A percentile compares a stretch with the other conserved stretches of the same genome.
These are phyloP conservation scores for Coleophora flavipennella DNA, from an alignment of 2,888 invertebrate species.

Conservation along the genomic window DNA sequence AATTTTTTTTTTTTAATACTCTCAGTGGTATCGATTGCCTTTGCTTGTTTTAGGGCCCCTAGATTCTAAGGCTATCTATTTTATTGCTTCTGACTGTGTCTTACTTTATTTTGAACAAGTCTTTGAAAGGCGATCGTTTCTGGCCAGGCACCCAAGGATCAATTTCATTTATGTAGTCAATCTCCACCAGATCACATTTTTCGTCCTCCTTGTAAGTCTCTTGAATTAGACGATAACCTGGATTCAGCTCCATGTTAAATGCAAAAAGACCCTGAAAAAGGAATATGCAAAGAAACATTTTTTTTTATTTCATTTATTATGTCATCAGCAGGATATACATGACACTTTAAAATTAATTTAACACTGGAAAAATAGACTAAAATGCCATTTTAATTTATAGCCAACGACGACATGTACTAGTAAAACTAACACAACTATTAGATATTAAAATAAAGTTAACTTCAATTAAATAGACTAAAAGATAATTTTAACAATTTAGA, in stretches of 20 bases:
- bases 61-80: too few species aligned
- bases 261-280: slow-evolving; percentile 61
- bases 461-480: too few species aligned
- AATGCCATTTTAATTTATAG: too few species aligned
- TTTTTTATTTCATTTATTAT: too few species aligned
- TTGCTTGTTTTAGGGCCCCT: too few species aligned
- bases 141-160: slow-evolving; percentile 70
- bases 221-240: slow-evolving; percentile 71
- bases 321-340: not conserved
- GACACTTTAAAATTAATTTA: not conserved
- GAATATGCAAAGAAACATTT: not conserved
- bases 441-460: too few species aligned
- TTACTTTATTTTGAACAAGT: slow-evolving; percentile 71
- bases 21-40: too few species aligned
- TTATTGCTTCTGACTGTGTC: slow-evolving; percentile 7
- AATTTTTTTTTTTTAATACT: too few species aligned
- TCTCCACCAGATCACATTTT: slow-evolving; percentile 74
- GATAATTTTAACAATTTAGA: too few species aligned
- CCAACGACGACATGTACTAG: too few species aligned
- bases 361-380: too few species aligned
- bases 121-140: slow-evolving; percentile 66
- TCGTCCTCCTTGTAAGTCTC: slow-evolving; percentile 74
- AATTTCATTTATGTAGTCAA: slow-evolving; percentile 65
- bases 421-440: too few species aligned
- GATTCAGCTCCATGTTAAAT: slow-evolving; percentile 71